Percentiles rank a stretch among this genome's conserved stretches.
Conservation (phyloP, 2,888 invertebrate species). For the Allolobophora icterica region DNA sequence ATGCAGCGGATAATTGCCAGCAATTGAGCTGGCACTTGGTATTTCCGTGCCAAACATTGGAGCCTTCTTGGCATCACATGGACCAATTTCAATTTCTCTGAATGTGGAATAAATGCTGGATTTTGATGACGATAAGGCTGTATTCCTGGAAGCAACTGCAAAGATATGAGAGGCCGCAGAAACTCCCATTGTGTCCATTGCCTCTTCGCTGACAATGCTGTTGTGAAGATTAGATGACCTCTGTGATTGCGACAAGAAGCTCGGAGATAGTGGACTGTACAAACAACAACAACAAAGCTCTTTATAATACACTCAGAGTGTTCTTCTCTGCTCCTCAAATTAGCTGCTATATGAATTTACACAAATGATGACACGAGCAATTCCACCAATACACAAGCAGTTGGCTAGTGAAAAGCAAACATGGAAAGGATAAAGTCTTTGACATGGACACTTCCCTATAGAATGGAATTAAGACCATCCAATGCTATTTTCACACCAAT, state of each 20-base stretch:
- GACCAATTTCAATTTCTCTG: slow-evolving; percentile 13
- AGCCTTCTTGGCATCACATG: not conserved
- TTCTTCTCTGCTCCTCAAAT: not conserved
- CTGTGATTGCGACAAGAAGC: slow-evolving; percentile 9
- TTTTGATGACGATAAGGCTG: not conserved
- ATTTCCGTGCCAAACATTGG: not conserved
- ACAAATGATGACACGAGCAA: not conserved
- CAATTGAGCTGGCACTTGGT: not conserved
- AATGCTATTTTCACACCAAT: too few relatives aligned
- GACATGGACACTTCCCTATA: not conserved
- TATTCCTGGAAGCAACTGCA: not conserved
- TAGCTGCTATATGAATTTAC: not conserved
- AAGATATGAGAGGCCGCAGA: not conserved
- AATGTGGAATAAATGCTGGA: not conserved
- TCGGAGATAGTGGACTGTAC: not conserved
- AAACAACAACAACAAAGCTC: slow-evolving; percentile 2
- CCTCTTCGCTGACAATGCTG: slow-evolving; percentile 19
- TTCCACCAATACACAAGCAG: not conserved
- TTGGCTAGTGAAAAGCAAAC: not conserved
- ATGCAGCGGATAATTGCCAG: not conserved
- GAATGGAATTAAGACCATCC: too few relatives aligned
- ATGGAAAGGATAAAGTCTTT: not conserved
- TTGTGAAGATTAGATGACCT: not conserved
- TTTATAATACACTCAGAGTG: not conserved
- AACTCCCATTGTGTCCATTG: not conserved